Evolutionary conservation across 2,113 vertebrate species (phyloP).

Genomic region (Cyphomyrus plagiostoma): DNA sequence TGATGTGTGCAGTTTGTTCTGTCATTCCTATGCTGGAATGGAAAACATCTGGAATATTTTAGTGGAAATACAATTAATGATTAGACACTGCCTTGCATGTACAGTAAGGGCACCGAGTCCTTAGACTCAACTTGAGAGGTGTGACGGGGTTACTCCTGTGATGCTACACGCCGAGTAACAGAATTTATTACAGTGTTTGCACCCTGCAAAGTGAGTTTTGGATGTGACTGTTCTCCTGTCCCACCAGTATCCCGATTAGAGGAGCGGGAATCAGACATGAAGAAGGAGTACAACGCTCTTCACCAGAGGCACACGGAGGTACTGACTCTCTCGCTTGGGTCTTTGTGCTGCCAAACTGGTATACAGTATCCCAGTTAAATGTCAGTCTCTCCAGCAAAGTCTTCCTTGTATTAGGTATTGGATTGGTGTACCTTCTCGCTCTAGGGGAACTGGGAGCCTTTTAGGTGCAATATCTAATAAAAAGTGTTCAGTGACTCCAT

Average conservation of each 20-base stretch:
- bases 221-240: not conserved
- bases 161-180: not conserved
- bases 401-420: not conserved
- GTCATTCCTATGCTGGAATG: not conserved
- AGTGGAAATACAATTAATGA: not conserved
- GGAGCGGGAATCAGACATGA: conserved; percentile 89
- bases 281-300: conserved; percentile 91
- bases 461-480: not conserved
- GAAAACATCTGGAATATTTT: not conserved
- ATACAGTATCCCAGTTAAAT: not conserved
- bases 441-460: not conserved
- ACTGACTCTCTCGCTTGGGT: not conserved
- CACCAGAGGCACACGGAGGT: conserved; percentile 97
- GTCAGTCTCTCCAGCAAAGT: not conserved
- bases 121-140: not conserved
- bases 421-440: not conserved
- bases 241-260: conserved; percentile 83
- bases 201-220: not conserved
- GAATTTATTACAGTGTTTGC: not conserved
- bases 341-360: not conserved
- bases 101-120: not conserved
- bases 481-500: not conserved
- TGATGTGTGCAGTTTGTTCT: not conserved
- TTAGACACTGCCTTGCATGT: not conserved
- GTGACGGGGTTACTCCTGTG: not conserved